phyloP scores from a whole-genome alignment of 2,888 invertebrate genomes.

The Phaedon cochleariae region DNA sequence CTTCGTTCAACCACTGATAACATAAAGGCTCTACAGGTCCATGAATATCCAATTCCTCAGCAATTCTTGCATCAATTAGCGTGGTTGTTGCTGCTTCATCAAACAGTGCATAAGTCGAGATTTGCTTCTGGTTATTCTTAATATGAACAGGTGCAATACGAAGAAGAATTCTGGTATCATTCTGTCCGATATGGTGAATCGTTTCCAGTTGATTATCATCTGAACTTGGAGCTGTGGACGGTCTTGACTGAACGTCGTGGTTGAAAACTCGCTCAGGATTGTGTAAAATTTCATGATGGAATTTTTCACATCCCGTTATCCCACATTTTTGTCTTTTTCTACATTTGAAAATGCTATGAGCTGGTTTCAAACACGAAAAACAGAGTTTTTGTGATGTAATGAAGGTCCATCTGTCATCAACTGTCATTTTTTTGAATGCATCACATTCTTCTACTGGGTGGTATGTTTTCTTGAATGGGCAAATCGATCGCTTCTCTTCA shows the following conservation, averaged over 20 bases:
- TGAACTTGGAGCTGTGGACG: not conserved
- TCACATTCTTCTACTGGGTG: not conserved
- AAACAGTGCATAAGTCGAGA: not conserved
- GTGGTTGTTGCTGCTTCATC: not conserved
- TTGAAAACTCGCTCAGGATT: not conserved
- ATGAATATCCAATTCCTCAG: not conserved
- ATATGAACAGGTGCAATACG: not conserved
- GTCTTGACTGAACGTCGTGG: not conserved
- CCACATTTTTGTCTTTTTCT: not conserved
- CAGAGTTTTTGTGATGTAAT: not conserved
- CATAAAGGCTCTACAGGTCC: not conserved
- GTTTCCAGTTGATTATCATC: not conserved
- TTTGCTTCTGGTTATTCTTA: not conserved
- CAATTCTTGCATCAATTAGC: not conserved
- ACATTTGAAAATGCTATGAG: not conserved
- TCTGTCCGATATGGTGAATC: not conserved
- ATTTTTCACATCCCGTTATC: constrained; percentile 1
- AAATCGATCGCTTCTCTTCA: too few species aligned
- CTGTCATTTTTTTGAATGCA: not conserved
- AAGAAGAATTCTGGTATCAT: not conserved
- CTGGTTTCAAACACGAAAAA: not conserved
- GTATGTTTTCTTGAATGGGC: too few species aligned
- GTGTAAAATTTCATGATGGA: not conserved
- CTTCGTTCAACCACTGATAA: not conserved
- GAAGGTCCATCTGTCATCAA: not conserved